phyloP scores from a whole-genome alignment of 2,888 invertebrate genomes.

The Cacoxenus indagator region DNA sequence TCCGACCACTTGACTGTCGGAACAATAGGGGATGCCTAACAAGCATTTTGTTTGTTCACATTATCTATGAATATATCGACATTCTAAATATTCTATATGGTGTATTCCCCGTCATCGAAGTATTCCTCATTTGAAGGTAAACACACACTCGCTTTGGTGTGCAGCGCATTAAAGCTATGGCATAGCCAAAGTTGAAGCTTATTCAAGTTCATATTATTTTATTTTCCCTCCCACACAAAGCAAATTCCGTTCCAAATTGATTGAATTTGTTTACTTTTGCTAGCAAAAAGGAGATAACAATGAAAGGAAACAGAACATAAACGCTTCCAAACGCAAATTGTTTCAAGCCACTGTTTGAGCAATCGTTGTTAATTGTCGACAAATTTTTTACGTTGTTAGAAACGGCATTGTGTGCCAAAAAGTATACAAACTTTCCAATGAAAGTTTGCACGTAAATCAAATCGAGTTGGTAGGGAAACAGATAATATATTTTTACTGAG shows the following conservation, averaged over 20 bases:
- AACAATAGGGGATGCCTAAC: too few species aligned
- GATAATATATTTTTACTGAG: conserved; percentile 14
- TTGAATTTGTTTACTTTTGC: not conserved
- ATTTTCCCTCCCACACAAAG: not conserved
- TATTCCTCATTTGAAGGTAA: too few species aligned
- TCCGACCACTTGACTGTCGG: too few species aligned
- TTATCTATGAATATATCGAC: too few species aligned
- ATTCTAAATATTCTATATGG: too few species aligned
- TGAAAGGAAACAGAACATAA: not conserved
- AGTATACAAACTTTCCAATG: conserved; percentile 2
- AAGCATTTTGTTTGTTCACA: too few species aligned
- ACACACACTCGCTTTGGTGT: too few species aligned
- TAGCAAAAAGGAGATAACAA: not conserved
- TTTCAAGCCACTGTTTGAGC: conserved; percentile 7
- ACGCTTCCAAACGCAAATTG: not conserved
- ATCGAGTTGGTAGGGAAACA: conserved; percentile 3
- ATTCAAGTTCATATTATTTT: not conserved
- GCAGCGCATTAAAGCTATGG: too few species aligned
- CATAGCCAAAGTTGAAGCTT: too few species aligned
- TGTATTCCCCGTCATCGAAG: too few species aligned
- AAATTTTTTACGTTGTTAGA: not conserved
- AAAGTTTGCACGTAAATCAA: conserved; percentile 20
- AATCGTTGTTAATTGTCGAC: conserved; percentile 8
- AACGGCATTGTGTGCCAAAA: not conserved
- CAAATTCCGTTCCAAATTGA: not conserved